Evolutionary conservation across 2,888 invertebrate species (phyloP).

Genomic region (Beris morrisii): DNA sequence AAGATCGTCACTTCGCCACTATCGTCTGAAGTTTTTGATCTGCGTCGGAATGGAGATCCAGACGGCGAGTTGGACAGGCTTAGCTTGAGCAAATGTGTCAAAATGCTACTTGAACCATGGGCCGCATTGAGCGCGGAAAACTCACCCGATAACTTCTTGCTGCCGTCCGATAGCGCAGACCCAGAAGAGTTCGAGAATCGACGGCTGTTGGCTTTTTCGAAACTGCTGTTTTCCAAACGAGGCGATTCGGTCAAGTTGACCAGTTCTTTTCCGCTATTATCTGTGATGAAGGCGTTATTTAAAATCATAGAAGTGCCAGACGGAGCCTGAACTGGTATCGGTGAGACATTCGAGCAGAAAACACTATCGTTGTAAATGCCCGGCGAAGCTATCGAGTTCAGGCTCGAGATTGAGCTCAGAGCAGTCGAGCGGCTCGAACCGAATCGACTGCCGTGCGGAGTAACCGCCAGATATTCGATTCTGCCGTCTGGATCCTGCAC

Average conservation of each 20-base stretch:
- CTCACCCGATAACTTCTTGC: background rate
- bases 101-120: background rate
- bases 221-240: background rate
- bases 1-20: background rate
- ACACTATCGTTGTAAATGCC: too few relatives aligned
- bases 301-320: too few relatives aligned
- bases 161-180: background rate
- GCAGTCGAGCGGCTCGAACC: background rate
- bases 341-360: background rate
- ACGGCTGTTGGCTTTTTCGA: conserved; percentile 1
- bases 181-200: background rate
- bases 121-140: background rate
- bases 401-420: conserved; percentile 12
- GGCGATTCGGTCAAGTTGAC: background rate
- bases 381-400: conserved; percentile 5
- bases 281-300: too few relatives aligned
- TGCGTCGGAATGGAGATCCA: conserved; percentile 40
- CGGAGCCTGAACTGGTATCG: background rate
- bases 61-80: conserved; percentile 45
- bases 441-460: background rate
- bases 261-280: background rate
- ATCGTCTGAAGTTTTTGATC: background rate
- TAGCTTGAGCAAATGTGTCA: conserved; percentile 42
- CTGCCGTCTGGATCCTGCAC: background rate
- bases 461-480: background rate